Evolutionary conservation across 2,113 vertebrate species (phyloP), one percentile per base, ranked within the genome.

Genomic region (Apaloderma vittatum): DNA sequence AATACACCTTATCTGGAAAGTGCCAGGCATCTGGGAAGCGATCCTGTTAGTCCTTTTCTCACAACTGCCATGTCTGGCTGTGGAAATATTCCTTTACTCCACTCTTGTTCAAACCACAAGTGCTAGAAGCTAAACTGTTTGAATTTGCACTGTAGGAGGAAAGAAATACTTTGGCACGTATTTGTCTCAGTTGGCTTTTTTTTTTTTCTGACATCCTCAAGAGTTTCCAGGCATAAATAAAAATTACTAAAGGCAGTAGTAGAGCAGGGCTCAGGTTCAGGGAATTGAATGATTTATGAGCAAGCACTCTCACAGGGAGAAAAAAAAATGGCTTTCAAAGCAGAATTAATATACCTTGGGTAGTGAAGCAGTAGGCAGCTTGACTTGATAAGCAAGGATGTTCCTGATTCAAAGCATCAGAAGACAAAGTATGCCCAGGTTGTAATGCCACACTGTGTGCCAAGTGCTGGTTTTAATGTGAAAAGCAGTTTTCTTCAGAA

Each of bases 381-480:
- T 85, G 85, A 57, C 61, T 90, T 63, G 85, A 78, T 71, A 80
- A 83, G 93, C 79, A 83, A 91, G 43, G 71, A 77, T 94, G 75
- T 55, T 92, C 79, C 79, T 15, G n/a, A 76, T 55, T 92, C 86
- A 88, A 79, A 93, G 87, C 34, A 79, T 5, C 6, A 1, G 36
- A 55, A 94, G 86, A 84, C 48, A 84, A 87, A 89, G 24, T 58
- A 46, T 49, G 67, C 81, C 58, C 89, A 91, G 49, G 78, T 58
- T 91, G 74, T 79, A 85, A 81, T 51, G 45, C 57, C 80, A 61
- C 26, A 14, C 51, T 19, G 12, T 29, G 20, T 78, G 51, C 81
- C 77, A 74, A 84, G 17, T 5, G 9, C 32, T 54, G 15, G 1
- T 89, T 93, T 93, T 66, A 88, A 70, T 26, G n/a, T 20, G n/a